phyloP scores from a whole-genome alignment of 2,113 vertebrate genomes.

The Catharus fuscescens region DNA sequence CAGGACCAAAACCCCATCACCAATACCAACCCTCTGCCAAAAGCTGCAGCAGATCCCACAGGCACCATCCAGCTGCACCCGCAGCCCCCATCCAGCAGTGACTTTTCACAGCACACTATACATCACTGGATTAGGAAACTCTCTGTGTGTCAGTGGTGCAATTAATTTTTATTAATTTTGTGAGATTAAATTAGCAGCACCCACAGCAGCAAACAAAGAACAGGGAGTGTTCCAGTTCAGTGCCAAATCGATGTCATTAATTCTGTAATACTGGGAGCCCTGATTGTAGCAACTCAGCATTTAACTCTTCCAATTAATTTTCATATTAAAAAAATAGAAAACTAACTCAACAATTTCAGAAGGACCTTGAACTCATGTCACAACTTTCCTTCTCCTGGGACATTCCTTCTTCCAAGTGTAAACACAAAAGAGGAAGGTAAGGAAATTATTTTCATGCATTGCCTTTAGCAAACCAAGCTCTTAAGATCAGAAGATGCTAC shows the following conservation, averaged over 20 bases:
- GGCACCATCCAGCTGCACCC: background rate
- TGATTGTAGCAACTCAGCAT: constrained; percentile 70
- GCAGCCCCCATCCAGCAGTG: constrained; percentile 4
- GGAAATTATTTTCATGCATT: background rate
- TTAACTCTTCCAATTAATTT: constrained; percentile 77
- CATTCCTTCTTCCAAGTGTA: constrained; percentile 24
- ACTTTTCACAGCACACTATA: constrained; percentile 35
- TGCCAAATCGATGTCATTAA: constrained; percentile 67
- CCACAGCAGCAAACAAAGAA: constrained; percentile 54
- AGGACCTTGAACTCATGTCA: constrained; percentile 67
- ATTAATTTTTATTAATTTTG: constrained; percentile 80
- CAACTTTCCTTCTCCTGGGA: constrained; percentile 63
- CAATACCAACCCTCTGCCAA: background rate
- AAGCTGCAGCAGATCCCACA: background rate
- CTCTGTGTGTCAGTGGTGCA: constrained; percentile 56
- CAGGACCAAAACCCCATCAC: accelerated
- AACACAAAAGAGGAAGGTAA: background rate
- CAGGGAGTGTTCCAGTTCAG: constrained; percentile 41
- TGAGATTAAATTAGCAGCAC: constrained; percentile 71
- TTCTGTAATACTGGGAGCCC: constrained; percentile 64
- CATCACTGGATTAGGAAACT: constrained; percentile 69
- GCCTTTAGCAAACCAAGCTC: constrained; percentile 31
- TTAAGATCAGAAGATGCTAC: background rate
- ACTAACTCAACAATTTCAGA: constrained; percentile 58
- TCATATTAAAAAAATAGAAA: constrained; percentile 25